Evolutionary conservation across 2,888 invertebrate species (phyloP).

Genomic region (Brachypalpus laphriformis): DNA sequence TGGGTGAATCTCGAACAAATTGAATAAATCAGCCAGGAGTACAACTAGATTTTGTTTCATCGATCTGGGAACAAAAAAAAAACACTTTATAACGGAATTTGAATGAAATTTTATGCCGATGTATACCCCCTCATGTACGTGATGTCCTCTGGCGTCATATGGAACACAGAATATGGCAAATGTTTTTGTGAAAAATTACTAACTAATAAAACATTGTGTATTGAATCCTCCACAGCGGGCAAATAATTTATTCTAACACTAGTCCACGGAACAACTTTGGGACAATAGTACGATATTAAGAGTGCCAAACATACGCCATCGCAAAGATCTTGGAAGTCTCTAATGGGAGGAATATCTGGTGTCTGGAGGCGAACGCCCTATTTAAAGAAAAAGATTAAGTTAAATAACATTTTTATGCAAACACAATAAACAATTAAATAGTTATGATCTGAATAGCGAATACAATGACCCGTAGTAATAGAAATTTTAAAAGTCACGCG

Average conservation of each 20-base stretch:
- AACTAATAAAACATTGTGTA: conserved; percentile 95
- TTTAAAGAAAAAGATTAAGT: conserved; percentile 6
- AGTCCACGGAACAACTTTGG: conserved; percentile 89
- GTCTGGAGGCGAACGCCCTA: conserved; percentile 85
- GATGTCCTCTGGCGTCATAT: conserved; percentile 97
- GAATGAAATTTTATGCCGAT: background rate
- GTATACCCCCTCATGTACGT: conserved; percentile 94
- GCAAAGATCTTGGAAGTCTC: conserved; percentile 93
- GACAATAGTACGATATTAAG: conserved; percentile 95
- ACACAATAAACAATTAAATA: no score
- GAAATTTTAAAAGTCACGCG: no score
- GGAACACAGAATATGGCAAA: conserved; percentile 94
- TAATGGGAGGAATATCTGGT: conserved; percentile 87
- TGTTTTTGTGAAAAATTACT: conserved; percentile 93
- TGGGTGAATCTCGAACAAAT: conserved; percentile 95
- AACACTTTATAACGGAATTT: conserved; percentile 8
- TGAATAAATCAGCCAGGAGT: conserved; percentile 96
- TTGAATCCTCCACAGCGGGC: conserved; percentile 87
- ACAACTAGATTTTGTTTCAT: conserved; percentile 96
- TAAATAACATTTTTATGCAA: no score
- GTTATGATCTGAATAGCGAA: no score
- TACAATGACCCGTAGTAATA: no score
- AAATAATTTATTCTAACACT: conserved; percentile 85
- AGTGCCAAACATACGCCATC: conserved; percentile 95
- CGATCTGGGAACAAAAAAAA: conserved; percentile 85